These are phyloP conservation scores for Clarias batrachus DNA, from an alignment of 2,113 vertebrate species.

Conservation along the genomic window DNA sequence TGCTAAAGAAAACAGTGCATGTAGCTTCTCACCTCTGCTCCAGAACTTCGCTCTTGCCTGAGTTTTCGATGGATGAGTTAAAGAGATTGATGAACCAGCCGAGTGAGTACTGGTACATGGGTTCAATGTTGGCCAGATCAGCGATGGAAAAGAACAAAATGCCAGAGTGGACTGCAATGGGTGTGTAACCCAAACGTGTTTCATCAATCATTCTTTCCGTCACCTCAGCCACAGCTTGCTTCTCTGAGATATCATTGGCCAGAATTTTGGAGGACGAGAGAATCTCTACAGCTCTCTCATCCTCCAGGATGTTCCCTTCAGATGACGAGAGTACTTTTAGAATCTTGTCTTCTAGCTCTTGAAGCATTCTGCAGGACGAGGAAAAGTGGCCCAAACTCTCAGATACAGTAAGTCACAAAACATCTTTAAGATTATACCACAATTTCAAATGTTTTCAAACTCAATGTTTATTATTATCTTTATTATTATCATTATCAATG, in stretches of 20 bases:
- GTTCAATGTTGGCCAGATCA: conserved; percentile 87
- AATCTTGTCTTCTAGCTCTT: conserved; percentile 92
- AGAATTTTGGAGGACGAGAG: conserved; percentile 86
- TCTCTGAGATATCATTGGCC: conserved; percentile 85
- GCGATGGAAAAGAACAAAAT: conserved; percentile 88
- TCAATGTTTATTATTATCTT: background rate
- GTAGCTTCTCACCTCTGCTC: conserved; percentile 70
- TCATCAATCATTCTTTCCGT: conserved; percentile 85
- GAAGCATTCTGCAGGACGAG: conserved; percentile 74
- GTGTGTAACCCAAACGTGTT: conserved; percentile 82
- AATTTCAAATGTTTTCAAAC: background rate
- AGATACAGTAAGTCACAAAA: too few relatives aligned
- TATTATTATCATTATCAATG: background rate
- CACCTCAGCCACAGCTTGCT: conserved; percentile 85
- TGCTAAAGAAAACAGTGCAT: background rate
- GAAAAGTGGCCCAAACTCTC: background rate
- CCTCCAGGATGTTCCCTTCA: conserved; percentile 91
- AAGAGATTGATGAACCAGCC: conserved; percentile 92
- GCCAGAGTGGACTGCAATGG: conserved; percentile 81
- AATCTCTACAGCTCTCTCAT: conserved; percentile 85
- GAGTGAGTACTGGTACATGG: conserved; percentile 92
- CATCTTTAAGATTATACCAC: background rate
- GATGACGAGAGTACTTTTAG: conserved; percentile 87
- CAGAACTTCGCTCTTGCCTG: conserved; percentile 80
- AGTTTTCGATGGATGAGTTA: conserved; percentile 83